Percentiles rank a stretch among this genome's conserved stretches.
These are phyloP conservation scores for Zingel zingel DNA, from an alignment of 2,113 vertebrate genomes.

Conservation along the genomic window DNA sequence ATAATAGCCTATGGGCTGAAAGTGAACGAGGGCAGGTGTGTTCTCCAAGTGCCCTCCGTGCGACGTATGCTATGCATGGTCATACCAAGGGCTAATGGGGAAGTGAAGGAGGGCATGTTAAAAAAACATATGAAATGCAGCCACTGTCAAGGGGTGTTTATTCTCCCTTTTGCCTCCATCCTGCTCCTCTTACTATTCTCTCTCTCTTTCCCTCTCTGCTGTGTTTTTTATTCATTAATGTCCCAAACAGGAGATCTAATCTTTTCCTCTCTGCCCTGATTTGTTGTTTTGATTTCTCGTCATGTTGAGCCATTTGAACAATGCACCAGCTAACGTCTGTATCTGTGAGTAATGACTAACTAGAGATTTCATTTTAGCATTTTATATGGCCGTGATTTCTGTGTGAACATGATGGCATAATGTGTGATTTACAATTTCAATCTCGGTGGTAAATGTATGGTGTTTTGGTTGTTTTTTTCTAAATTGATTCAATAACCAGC, in stretches of 20 bases:
- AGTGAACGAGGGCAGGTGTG: too few species aligned
- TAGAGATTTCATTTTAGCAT: constrained; percentile 20
- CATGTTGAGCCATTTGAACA: constrained; percentile 27
- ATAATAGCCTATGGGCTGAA: too few species aligned
- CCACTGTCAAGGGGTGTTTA: not conserved
- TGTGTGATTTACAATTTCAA: not conserved
- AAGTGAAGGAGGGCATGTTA: too few species aligned
- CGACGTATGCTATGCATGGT: too few species aligned
- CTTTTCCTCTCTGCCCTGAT: not conserved
- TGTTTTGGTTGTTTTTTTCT: constrained; percentile 9
- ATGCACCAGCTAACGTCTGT: constrained; percentile 9
- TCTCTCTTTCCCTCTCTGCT: not conserved
- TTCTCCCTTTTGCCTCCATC: not conserved
- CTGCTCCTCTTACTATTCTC: not conserved
- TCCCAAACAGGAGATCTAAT: not conserved
- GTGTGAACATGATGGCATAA: constrained; percentile 1
- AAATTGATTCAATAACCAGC: constrained; percentile 2
- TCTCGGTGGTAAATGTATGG: not conserved
- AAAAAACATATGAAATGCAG: too few species aligned
- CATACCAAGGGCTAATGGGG: too few species aligned
- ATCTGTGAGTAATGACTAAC: constrained; percentile 10
- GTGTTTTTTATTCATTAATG: constrained; percentile 8
- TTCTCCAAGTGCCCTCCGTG: too few species aligned
- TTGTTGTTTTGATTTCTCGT: constrained; percentile 4
- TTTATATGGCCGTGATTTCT: constrained; percentile 15